Conservation (phyloP, 2,797 vertebrate species). For the Clamator glandarius region DNA sequence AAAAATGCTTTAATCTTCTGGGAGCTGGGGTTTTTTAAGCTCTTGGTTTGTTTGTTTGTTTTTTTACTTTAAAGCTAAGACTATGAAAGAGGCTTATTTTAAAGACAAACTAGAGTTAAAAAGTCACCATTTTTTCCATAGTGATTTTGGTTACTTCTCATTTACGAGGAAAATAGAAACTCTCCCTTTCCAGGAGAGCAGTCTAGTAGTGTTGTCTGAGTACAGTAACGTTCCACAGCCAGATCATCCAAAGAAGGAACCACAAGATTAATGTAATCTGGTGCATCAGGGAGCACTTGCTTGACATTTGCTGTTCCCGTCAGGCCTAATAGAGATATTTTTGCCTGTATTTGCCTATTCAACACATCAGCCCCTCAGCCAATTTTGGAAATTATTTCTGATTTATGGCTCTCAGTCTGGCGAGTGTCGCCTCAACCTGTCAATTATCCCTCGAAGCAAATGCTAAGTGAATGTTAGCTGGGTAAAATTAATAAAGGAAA, state of each 20-base stretch:
- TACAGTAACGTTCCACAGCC: slow-evolving; percentile 14
- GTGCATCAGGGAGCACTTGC: slow-evolving; percentile 74
- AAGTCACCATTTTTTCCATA: neutral
- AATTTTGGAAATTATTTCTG: slow-evolving; percentile 87
- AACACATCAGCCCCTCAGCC: slow-evolving; percentile 81
- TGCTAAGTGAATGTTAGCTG: slow-evolving; percentile 82
- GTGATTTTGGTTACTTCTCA: neutral
- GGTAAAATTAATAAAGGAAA: slow-evolving; percentile 84
- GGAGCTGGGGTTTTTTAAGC: accelerated
- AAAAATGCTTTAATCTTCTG: neutral
- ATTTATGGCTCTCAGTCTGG: slow-evolving; percentile 81
- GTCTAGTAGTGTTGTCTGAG: slow-evolving; percentile 53
- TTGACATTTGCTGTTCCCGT: slow-evolving; percentile 83
- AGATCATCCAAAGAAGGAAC: slow-evolving; percentile 43
- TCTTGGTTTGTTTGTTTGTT: neutral
- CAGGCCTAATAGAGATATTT: slow-evolving; percentile 85
- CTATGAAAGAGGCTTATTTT: neutral
- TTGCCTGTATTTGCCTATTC: slow-evolving; percentile 86
- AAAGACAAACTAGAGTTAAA: neutral
- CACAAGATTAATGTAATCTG: slow-evolving; percentile 76
- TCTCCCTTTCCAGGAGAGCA: neutral
- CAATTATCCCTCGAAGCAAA: slow-evolving; percentile 85
- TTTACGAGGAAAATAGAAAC: slow-evolving; percentile 7
- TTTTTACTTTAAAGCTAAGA: neutral
- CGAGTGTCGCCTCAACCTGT: slow-evolving; percentile 80